Percentiles rank a stretch among this genome's conserved stretches.
These are phyloP conservation scores for Encarsia formosa DNA, from an alignment of 2,888 invertebrate genomes.

Conservation along the genomic window DNA sequence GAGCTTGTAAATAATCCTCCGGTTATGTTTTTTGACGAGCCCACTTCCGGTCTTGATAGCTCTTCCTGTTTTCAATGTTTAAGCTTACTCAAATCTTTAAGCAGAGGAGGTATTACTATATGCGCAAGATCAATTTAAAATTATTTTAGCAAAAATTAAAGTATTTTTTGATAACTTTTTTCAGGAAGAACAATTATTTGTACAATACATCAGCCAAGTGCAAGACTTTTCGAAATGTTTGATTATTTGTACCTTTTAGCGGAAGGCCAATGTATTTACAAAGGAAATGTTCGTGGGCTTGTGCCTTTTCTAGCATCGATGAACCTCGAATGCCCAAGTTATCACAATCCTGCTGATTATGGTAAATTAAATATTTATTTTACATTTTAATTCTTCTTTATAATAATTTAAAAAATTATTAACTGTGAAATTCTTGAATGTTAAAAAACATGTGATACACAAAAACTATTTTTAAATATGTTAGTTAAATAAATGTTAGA, in stretches of 20 bases:
- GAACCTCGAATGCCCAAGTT: conserved; percentile 86
- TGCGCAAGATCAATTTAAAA: not conserved
- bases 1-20: conserved; percentile 95
- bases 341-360: conserved; percentile 96
- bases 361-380: conserved; percentile 55
- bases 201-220: conserved; percentile 95
- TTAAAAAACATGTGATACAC: no score
- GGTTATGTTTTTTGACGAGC: conserved; percentile 96
- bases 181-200: conserved; percentile 82
- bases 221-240: conserved; percentile 92
- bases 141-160: not conserved
- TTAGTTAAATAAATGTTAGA: no score
- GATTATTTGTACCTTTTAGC: conserved; percentile 88
- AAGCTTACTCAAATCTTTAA: conserved; percentile 79
- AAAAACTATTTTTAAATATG: no score
- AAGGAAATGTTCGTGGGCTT: conserved; percentile 76
- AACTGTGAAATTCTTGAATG: no score
- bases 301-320: conserved; percentile 84
- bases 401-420: no score
- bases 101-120: conserved; percentile 62
- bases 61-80: conserved; percentile 92
- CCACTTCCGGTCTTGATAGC: conserved; percentile 89
- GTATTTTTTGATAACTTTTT: not conserved
- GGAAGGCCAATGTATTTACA: conserved; percentile 90
- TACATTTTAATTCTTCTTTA: not conserved